Evolutionary conservation across 2,888 invertebrate species (phyloP), one percentile per base, ranked within the genome.

Genomic region (Blastobasis lacticolella): DNA sequence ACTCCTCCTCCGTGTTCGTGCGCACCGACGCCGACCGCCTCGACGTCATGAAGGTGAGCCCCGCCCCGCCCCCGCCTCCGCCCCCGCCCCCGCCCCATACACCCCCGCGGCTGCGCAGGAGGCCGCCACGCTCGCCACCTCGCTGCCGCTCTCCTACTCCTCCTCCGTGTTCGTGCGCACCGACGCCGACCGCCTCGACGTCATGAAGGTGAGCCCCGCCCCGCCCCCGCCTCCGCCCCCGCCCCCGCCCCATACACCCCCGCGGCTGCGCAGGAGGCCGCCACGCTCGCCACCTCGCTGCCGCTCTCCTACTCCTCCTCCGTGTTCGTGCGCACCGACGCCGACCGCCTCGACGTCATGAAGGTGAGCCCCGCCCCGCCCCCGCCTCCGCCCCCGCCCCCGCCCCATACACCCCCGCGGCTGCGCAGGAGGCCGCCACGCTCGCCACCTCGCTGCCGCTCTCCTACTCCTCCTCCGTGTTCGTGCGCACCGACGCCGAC

Each of bases 341-440:
- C 96, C 57, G 97, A 97, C 80, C 91, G 97, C 57, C 91, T 98
- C 62, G 97, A 98, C 80, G 93, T 97, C 59, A 98, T 55, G 55
- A 55, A 55, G 55, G 55, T 55, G n/a, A 38, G 44, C 6, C 10
- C 52, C 95, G 96, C 70, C 91, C 95, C 23, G 70, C 91, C 95
- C 51, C 94, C 94, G 56, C 95, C 95, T 3, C 23, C 23, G 70
- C 91, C 95, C 23, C 23, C 23, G 70, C 91, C 95, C 51, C 94
- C 94, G 56, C 95, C 95, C 80, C 95, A 96, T 1, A 91, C 95
- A 58, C 94, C 97, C 65, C 95, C 97, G 80, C 92, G 98, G 23
- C 90, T 98, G 97, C 98, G 50, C 98, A 97, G 88, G 97, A 98
- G 86, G 95, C 97, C 46, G 97, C 97, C 57, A 97, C 97, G 38